Evolutionary conservation across 2,888 invertebrate genomes (phyloP).

Genomic region (Rhogogaster chlorosoma): DNA sequence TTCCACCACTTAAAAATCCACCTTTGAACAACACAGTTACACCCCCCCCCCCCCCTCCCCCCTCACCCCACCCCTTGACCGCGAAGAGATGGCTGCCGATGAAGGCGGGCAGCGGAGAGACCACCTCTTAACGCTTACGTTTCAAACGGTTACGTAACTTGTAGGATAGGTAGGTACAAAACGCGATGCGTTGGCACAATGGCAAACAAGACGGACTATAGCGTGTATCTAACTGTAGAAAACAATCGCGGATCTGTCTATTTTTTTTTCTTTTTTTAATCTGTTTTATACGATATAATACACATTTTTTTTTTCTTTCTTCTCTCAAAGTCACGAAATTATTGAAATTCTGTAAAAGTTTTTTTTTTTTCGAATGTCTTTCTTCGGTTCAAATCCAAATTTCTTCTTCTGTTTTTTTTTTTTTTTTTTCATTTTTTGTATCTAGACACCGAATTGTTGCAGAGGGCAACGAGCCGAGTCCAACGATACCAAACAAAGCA

Average conservation of each 20-base stretch:
- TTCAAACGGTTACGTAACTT: conserved; percentile 18
- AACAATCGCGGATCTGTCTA: neutral
- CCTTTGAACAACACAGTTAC: neutral
- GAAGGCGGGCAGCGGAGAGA: neutral
- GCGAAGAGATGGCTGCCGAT: neutral
- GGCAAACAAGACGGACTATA: neutral
- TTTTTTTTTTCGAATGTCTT: neutral
- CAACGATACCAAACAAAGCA: conserved; percentile 7
- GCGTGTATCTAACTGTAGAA: conserved; percentile 21
- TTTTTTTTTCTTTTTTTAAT: neutral
- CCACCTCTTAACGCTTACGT: conserved; percentile 5
- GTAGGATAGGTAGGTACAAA: conserved; percentile 49
- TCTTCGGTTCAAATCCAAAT: too few relatives aligned
- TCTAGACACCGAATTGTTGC: neutral
- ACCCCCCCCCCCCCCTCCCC: neutral
- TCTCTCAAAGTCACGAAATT: too few relatives aligned
- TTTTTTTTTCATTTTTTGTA: neutral
- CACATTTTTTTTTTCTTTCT: too few relatives aligned
- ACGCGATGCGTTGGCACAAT: conserved; percentile 11
- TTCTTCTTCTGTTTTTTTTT: too few relatives aligned
- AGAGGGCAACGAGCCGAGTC: neutral
- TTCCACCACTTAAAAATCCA: neutral
- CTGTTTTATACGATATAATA: neutral
- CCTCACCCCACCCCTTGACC: neutral
- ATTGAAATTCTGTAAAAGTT: too few relatives aligned